Evolutionary conservation across 2,888 invertebrate genomes (phyloP).

Genomic region (Himalopsyche kuldschensis): DNA sequence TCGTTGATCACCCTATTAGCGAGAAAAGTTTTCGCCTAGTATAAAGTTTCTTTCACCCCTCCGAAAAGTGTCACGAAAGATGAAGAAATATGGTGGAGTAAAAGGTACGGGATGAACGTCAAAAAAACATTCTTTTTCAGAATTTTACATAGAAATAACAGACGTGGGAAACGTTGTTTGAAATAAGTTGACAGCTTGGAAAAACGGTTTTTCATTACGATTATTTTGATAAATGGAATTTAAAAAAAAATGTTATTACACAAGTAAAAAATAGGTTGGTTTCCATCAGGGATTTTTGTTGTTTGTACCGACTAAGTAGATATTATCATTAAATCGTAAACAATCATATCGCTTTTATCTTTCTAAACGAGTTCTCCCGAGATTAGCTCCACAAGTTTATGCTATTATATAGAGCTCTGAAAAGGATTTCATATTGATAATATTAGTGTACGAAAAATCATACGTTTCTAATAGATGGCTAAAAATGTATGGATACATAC

Average conservation of each 20-base stretch:
- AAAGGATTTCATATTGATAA: no score
- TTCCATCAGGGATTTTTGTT: not conserved
- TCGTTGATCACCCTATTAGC: conserved; percentile 1
- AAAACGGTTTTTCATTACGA: not conserved
- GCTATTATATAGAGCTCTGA: no score
- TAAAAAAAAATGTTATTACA: not conserved
- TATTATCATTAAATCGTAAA: not conserved
- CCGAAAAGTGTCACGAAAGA: not conserved
- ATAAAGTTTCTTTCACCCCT: not conserved
- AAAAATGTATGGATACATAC: no score
- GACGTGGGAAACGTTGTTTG: conserved; percentile 1
- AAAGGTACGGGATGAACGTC: conserved; percentile 1
- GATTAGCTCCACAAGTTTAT: not conserved
- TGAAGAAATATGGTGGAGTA: not conserved
- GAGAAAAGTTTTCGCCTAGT: not conserved
- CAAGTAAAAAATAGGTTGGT: not conserved
- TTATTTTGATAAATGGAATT: not conserved
- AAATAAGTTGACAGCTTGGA: not conserved
- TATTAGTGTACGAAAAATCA: no score
- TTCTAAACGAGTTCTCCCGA: not conserved
- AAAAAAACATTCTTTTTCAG: not conserved
- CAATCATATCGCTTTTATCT: not conserved
- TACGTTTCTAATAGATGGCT: no score
- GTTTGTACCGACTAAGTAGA: not conserved
- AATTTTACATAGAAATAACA: not conserved